Evolutionary conservation across 1,140 invertebrate genomes (phyloP).

Genomic region (Carposina sasakii): DNA sequence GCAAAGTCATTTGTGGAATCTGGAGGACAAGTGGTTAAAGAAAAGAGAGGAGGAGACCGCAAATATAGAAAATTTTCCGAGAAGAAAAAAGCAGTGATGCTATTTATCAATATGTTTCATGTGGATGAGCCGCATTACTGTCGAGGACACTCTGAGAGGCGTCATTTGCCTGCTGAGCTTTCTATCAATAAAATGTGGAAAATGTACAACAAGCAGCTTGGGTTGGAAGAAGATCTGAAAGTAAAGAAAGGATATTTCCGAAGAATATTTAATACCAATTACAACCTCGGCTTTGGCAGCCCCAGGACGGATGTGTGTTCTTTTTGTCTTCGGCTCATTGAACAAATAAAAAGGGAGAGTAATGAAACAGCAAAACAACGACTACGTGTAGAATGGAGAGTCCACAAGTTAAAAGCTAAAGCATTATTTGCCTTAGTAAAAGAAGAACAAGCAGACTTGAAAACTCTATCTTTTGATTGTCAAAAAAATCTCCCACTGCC

Average conservation of each 20-base stretch:
- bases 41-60: conserved; percentile 10
- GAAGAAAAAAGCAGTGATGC: conserved; percentile 4
- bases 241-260: conserved; percentile 12
- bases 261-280: conserved; percentile 2
- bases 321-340: not conserved
- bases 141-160: conserved; percentile 6
- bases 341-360: conserved; percentile 4
- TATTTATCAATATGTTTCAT: conserved; percentile 9
- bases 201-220: not conserved
- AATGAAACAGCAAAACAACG: not conserved
- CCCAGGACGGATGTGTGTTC: conserved; percentile 3
- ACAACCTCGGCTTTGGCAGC: conserved; percentile 6
- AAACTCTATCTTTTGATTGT: conserved; percentile 34
- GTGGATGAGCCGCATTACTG: conserved; percentile 9
- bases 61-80: not conserved
- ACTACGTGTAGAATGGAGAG: not conserved
- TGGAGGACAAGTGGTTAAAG: not conserved
- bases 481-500: conserved; percentile 39
- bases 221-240: not conserved
- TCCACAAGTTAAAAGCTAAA: conserved; percentile 4
- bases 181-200: conserved; percentile 7
- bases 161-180: not conserved
- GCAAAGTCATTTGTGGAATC: conserved; percentile 6
- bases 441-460: conserved; percentile 12
- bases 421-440: conserved; percentile 26